phyloP scores from a whole-genome alignment of 1,140 invertebrate species.

The Lepidurus arcticus region DNA sequence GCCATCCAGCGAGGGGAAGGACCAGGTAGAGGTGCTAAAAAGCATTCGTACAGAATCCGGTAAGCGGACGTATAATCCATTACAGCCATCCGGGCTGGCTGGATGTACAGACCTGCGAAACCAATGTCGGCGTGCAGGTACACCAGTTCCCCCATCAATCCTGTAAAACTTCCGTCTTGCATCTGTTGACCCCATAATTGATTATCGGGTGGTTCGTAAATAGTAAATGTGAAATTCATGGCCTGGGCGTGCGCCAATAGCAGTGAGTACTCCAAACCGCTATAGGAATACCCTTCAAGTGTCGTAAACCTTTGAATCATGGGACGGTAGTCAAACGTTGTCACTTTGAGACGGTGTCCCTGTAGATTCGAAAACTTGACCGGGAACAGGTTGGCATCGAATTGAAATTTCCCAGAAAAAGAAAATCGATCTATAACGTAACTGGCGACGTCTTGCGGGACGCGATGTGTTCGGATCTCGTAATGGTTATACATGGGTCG shows the following conservation, averaged over 20 bases:
- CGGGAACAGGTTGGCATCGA: neutral
- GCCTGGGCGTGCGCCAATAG: conserved; percentile 57
- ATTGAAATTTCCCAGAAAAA: neutral
- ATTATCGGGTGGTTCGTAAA: conserved; percentile 55
- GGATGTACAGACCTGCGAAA: conserved; percentile 69
- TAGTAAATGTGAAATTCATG: conserved; percentile 60
- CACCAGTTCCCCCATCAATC: conserved; percentile 62
- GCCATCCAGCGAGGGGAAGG: conserved; percentile 74
- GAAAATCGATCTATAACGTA: neutral
- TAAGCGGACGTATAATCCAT: conserved; percentile 72
- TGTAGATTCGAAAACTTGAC: neutral
- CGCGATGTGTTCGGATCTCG: neutral
- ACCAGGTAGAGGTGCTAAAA: conserved; percentile 70
- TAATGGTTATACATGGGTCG: neutral
- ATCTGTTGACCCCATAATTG: conserved; percentile 59
- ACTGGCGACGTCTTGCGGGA: neutral
- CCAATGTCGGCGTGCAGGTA: conserved; percentile 61
- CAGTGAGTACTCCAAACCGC: conserved; percentile 45
- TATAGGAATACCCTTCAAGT: neutral
- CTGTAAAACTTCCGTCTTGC: conserved; percentile 57
- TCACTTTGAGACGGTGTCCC: neutral
- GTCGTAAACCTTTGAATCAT: neutral
- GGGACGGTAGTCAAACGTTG: neutral
- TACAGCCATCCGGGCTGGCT: conserved; percentile 57
- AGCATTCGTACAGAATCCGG: conserved; percentile 71